Evolutionary conservation across 2,888 invertebrate species (phyloP), one percentile per base, ranked within the genome.

Genomic region (Euclidia mi): DNA sequence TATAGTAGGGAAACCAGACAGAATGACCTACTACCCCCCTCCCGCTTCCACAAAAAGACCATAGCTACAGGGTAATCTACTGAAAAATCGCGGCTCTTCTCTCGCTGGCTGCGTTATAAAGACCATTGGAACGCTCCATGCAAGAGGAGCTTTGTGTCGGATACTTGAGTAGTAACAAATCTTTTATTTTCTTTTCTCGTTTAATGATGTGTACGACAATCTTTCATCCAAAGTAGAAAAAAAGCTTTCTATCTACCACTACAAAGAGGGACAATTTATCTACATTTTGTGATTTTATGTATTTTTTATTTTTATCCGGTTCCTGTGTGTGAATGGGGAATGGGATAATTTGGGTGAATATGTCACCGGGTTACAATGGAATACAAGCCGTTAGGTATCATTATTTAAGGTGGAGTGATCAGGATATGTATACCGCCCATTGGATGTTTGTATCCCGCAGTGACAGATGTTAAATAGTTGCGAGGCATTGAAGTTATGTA

Each of bases 391-490:
- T 79, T 74, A 70, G 71, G 73, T 83, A 85, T 84, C 79, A 85
- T 87, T 86, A 86, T 85, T 79, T 75, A 76, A 71, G 72, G 56
- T 52, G 65, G 65, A 57, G 61, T 60, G 72, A 65, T 61, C 71
- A 65, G 65, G 50, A 60, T 20, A n/a, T n/a, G n/a, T n/a, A n/a
- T n/a, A n/a, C n/a, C n/a, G n/a, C n/a, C n/a, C n/a, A n/a, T n/a
- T n/a, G n/a, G n/a, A 72, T 83, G 81, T 83, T 82, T 85, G 84
- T 79, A 60, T 57, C 71, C 64, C 72, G 72, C 78, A 78, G 71
- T 77, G 76, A 76, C 60, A 69, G 67, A 75, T 77, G 76, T 63
- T 62, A 46, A 72, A 72, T 76, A 81, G 72, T 79, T 51, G 60
- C 42, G 62, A 71, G 50, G 20, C 47, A 37, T 41, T n/a, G n/a